Evolutionary conservation across 2,888 invertebrate genomes (phyloP).

Genomic region (Galerucella calmariensis): DNA sequence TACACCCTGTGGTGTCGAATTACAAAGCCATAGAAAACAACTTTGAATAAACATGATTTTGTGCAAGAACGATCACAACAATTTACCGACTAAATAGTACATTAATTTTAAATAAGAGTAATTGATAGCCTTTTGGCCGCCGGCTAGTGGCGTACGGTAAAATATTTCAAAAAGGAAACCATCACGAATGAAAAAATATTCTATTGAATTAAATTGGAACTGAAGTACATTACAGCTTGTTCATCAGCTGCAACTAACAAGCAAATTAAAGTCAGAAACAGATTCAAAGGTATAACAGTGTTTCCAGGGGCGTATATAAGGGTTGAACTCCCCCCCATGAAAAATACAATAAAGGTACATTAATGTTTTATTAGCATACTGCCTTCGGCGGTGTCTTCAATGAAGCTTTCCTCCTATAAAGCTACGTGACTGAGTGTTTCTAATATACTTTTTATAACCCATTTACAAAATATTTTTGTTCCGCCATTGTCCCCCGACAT

Average conservation of each 20-base stretch:
- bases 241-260: no score
- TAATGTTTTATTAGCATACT: no score
- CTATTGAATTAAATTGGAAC: no score
- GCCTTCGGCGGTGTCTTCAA: no score
- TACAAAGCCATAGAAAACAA: slow-evolving; percentile 36
- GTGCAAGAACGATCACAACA: slow-evolving; percentile 33
- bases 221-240: no score
- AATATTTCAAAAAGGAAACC: not conserved
- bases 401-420: no score
- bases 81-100: slow-evolving; percentile 26
- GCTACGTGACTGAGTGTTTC: no score
- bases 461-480: not conserved
- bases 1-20: slow-evolving; percentile 41
- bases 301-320: no score
- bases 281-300: no score
- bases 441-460: not conserved
- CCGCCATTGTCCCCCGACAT: not conserved
- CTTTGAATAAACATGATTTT: slow-evolving; percentile 37
- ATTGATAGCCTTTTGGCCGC: slow-evolving; percentile 40
- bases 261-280: no score
- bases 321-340: no score
- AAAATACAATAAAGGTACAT: not conserved
- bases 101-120: slow-evolving; percentile 40
- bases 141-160: slow-evolving; percentile 11
- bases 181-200: not conserved